phyloP scores from a whole-genome alignment of 2,113 vertebrate species.

The Eretmochelys imbricata region DNA sequence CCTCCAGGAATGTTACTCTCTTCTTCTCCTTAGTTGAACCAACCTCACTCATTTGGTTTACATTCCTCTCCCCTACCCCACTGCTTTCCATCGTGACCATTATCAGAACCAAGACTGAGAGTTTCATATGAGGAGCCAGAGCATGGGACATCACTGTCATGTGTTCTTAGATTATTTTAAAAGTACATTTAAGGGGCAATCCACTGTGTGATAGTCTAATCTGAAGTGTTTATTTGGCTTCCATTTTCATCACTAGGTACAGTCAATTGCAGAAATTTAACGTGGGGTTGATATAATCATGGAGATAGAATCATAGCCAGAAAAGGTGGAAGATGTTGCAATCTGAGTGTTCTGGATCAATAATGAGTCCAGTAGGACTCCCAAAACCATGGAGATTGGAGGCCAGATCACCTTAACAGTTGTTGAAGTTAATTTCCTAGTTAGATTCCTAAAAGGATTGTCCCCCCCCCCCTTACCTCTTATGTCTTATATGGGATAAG shows the following conservation, averaged over 20 bases:
- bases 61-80: neutral
- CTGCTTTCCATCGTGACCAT: neutral
- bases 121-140: neutral
- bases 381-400: too few species aligned
- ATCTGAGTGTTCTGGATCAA: neutral
- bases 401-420: neutral
- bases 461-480: neutral
- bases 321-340: neutral
- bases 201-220: neutral
- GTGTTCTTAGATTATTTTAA: neutral
- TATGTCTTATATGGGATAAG: neutral
- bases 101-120: neutral
- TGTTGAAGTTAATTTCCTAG: neutral
- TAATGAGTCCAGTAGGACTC: neutral
- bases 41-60: neutral
- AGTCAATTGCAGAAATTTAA: neutral
- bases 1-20: neutral
- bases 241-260: neutral
- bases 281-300: neutral
- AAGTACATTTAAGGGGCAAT: neutral
- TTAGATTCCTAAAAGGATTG: neutral
- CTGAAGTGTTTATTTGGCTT: neutral
- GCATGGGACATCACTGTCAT: neutral
- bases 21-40: neutral
- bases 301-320: neutral